These are phyloP conservation scores for Prionailurus bengalensis DNA, from an alignment of 2,113 vertebrate species.

Conservation along the genomic window DNA sequence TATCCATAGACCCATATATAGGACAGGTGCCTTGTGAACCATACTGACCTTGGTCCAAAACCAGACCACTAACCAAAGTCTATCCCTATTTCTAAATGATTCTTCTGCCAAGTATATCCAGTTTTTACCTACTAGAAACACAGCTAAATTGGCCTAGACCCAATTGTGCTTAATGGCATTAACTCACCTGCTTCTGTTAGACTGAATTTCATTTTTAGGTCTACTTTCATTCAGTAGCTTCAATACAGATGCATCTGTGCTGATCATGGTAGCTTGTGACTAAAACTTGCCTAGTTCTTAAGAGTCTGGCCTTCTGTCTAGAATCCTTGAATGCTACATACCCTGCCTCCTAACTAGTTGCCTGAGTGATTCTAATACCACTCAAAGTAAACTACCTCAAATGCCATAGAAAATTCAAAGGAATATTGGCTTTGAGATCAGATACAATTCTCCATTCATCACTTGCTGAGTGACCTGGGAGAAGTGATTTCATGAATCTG, in stretches of 20 bases:
- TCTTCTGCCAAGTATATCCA: not conserved
- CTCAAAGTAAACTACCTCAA: not conserved
- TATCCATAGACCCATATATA: rapidly evolving
- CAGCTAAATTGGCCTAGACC: not conserved
- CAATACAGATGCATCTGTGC: no score
- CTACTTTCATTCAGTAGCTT: rapidly evolving
- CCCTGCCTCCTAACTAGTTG: not conserved
- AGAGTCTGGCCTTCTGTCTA: not conserved
- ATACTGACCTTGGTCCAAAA: not conserved
- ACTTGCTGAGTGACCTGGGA: not conserved
- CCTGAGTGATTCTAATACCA: no score
- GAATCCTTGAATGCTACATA: not conserved
- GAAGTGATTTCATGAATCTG: not conserved
- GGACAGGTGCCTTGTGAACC: not conserved
- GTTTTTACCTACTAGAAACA: not conserved
- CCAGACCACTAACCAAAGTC: not conserved
- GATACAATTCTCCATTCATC: not conserved
- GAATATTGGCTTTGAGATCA: not conserved
- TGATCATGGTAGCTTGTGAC: no score
- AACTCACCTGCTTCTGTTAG: not conserved
- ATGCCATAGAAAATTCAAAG: not conserved
- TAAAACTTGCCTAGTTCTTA: not conserved
- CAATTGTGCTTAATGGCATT: no score
- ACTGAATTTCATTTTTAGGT: not conserved
- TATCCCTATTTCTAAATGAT: not conserved